These are phyloP conservation scores for Catonia carolina DNA, from an alignment of 2,888 invertebrate genomes.

Conservation along the genomic window DNA sequence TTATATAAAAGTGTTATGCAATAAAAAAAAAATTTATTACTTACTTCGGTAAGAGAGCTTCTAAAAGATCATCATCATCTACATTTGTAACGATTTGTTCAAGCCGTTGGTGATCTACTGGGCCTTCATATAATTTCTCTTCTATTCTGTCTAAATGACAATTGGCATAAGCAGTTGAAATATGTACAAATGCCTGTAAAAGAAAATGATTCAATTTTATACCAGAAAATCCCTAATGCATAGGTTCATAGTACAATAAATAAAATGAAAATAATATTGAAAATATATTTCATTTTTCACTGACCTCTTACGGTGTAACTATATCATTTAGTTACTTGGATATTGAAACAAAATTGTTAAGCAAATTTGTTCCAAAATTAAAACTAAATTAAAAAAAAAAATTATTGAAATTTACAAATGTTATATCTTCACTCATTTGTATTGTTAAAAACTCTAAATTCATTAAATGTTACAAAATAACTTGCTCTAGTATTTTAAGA, in stretches of 20 bases:
- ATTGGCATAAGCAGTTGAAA: conserved; percentile 44
- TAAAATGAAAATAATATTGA: neutral
- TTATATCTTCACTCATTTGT: no score
- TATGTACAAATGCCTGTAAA: conserved; percentile 43
- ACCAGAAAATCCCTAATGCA: neutral
- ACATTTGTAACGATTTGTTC: conserved; percentile 37
- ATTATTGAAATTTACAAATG: no score
- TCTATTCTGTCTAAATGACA: conserved; percentile 39
- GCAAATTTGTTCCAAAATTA: no score
- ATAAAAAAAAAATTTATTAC: no score
- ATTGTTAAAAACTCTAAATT: no score
- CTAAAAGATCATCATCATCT: conserved; percentile 41
- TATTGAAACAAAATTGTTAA: no score
- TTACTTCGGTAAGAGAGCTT: conserved; percentile 39
- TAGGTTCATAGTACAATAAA: neutral
- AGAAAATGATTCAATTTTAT: neutral
- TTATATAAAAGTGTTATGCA: neutral
- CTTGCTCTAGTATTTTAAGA: no score
- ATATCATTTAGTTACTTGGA: no score
- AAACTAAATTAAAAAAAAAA: no score
- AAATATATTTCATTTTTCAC: neutral
- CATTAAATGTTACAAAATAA: no score
- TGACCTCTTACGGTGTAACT: no score
- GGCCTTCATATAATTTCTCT: conserved; percentile 43
- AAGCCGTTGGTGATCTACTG: conserved; percentile 40